Evolutionary conservation across 2,113 vertebrate species (phyloP), one percentile per base, ranked within the genome.

Genomic region (Centropristis striata): DNA sequence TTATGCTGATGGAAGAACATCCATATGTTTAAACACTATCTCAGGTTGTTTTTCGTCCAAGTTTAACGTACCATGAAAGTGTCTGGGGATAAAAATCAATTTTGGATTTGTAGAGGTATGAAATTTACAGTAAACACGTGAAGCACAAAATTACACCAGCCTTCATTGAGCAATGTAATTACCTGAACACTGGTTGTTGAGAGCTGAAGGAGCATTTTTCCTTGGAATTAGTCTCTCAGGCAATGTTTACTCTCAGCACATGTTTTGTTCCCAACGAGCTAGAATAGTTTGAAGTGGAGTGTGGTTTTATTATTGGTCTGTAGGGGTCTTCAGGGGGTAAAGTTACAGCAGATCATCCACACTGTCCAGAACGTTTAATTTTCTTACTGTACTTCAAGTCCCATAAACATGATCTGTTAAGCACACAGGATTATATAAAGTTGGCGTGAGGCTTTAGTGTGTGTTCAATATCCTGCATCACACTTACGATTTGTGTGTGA

Each of bases 121-220:
- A 78, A 71, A 70, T 65, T 46, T 59, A 77, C 60, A 73, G 36
- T 70, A 27, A 82, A 80, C 16, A 16, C 39, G n/a, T 18, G 36
- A 64, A 66, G 75, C 58, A 58, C 70, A 77, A 73, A 57, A 66
- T 73, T 25, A 57, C 78, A 71, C 11, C 42, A 27, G 73, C 46
- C 27, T 67, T 63, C 36, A 64, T 63, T 78, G 21, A 70, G 27
- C 28, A 54, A 1, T 79, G 68, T 57, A 73, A 79, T 78, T 78
- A 81, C 21, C 58, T 69, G 23, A 81, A 39, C 1, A 28, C 27
- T 49, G 36, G 15, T 42, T 71, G 28, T 78, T 64, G 59, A 6
- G 21, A n/a, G 21, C 49, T 54, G 4, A 1, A 0, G 25, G 60
- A 39, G 49, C 37, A 32, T 27, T 65, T 58, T 9, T 5, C 25